Evolutionary conservation across 2,888 invertebrate species (phyloP).

Genomic region (Eilema depressum): DNA sequence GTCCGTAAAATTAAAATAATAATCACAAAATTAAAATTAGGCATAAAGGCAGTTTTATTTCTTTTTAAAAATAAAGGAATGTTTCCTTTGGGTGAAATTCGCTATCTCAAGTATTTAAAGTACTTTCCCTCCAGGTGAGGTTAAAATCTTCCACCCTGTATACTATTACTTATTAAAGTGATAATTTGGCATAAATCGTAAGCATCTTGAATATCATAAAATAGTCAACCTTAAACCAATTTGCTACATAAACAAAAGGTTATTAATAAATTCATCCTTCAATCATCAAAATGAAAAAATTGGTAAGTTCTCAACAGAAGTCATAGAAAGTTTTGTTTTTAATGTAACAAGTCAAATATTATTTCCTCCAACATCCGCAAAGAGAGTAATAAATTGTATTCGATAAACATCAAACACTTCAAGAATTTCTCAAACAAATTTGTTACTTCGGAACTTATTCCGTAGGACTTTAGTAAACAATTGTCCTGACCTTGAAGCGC

Average conservation of each 20-base stretch:
- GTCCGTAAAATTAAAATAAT: no score
- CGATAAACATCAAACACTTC: slow-evolving; percentile 7
- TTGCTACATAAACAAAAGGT: not conserved
- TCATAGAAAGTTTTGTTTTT: not conserved
- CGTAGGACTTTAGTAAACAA: slow-evolving; percentile 35
- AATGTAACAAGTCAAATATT: not conserved
- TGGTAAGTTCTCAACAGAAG: not conserved
- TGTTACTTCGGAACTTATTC: slow-evolving; percentile 34
- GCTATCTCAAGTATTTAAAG: no score
- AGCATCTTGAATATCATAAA: not conserved
- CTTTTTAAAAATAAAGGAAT: no score
- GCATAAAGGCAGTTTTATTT: no score
- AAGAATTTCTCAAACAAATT: slow-evolving; percentile 21
- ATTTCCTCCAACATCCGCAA: not conserved
- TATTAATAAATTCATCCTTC: not conserved
- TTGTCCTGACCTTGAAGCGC: slow-evolving; percentile 32
- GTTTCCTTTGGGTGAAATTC: no score
- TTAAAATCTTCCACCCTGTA: no score
- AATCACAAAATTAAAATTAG: no score
- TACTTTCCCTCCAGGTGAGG: no score
- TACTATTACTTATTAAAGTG: not conserved
- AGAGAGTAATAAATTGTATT: not conserved
- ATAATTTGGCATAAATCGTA: not conserved
- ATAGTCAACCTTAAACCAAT: not conserved
- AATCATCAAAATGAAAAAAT: not conserved